Percentiles rank a stretch among this genome's conserved stretches.
Conservation (phyloP, 2,888 invertebrate species). For the Serripes groenlandicus region DNA sequence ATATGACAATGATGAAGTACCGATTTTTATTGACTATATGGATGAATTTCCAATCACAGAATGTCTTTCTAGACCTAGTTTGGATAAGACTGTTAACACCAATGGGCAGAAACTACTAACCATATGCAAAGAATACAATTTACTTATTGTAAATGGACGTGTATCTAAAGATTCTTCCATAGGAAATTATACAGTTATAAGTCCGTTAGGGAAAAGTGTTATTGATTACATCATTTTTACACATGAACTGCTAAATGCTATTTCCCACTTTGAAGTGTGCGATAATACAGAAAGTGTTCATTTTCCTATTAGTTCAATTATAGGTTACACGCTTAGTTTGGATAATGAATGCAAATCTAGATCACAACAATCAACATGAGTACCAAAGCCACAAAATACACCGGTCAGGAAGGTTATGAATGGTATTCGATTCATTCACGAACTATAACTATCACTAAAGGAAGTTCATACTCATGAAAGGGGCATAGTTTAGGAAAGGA, state of each 20-base stretch:
- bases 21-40: not conserved
- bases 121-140: not conserved
- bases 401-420: too few species aligned
- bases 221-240: not conserved
- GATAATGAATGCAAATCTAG: too few species aligned
- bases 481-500: too few species aligned
- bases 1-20: not conserved
- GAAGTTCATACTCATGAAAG: too few species aligned
- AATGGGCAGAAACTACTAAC: not conserved
- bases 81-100: not conserved
- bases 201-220: constrained; percentile 3
- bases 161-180: not conserved
- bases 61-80: not conserved
- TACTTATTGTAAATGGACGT: constrained; percentile 1
- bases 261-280: not conserved
- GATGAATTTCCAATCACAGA: not conserved
- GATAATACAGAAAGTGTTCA: not conserved
- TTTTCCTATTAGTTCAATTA: too few species aligned
- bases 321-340: too few species aligned
- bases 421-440: too few species aligned
- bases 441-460: too few species aligned
- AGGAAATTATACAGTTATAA: not conserved
- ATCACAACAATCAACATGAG: too few species aligned
- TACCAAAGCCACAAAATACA: too few species aligned
- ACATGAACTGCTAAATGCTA: not conserved